Percentiles rank a stretch among this genome's conserved stretches.
phyloP scores from a whole-genome alignment of 2,888 invertebrate species.

The Catocala sponsa region DNA sequence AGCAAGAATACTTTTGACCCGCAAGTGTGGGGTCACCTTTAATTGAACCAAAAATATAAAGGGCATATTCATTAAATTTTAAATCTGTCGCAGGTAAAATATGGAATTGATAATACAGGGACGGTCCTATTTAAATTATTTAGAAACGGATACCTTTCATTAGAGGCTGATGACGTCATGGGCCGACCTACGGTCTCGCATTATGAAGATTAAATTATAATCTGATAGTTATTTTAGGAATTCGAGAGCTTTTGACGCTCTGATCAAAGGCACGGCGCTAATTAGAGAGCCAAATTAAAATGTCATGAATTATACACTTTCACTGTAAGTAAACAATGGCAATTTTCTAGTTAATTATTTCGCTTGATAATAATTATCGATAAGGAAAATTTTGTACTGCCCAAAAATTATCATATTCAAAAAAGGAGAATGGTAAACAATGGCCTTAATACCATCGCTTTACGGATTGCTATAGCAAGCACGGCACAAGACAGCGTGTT shows the following conservation, averaged over 20 bases:
- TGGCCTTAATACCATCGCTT: too few relatives aligned
- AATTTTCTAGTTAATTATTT: too few relatives aligned
- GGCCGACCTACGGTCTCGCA: constrained; percentile 10
- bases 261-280: constrained; percentile 33
- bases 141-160: constrained; percentile 41
- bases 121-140: constrained; percentile 45
- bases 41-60: constrained; percentile 30
- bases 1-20: constrained; percentile 18
- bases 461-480: too few relatives aligned
- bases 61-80: constrained; percentile 35
- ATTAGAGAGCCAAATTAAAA: constrained; percentile 25
- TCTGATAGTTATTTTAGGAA: constrained; percentile 40
- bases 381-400: too few relatives aligned
- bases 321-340: too few relatives aligned
- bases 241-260: constrained; percentile 24
- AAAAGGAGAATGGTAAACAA: too few relatives aligned
- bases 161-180: constrained; percentile 27
- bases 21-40: constrained; percentile 17
- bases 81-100: constrained; percentile 42
- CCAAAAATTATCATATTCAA: too few relatives aligned
- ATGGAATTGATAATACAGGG: constrained; percentile 47
- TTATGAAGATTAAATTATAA: constrained; percentile 42
- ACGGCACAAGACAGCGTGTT: too few relatives aligned
- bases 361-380: too few relatives aligned
- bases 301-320: neutral